phyloP scores from a whole-genome alignment of 2,888 invertebrate species.

The Eumerus sabulonum region DNA sequence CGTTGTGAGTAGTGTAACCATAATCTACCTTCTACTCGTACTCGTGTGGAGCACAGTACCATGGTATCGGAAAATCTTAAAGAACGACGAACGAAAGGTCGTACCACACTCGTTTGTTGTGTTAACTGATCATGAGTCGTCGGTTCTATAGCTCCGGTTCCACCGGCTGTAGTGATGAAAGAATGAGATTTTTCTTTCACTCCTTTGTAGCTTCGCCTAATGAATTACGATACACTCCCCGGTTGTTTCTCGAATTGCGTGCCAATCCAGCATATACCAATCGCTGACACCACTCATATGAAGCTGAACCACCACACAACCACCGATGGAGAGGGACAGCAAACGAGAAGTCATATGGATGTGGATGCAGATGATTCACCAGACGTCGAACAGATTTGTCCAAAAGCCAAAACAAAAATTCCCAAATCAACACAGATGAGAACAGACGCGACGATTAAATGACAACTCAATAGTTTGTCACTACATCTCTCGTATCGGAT shows the following conservation, averaged over 20 bases:
- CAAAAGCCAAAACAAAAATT: constrained; percentile 26
- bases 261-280: constrained; percentile 57
- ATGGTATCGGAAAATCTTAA: background rate
- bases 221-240: constrained; percentile 52
- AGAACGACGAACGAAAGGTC: constrained; percentile 28
- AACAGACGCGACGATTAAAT: constrained; percentile 21
- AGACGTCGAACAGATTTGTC: background rate
- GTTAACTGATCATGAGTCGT: constrained; percentile 54
- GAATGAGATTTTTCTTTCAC: constrained; percentile 39
- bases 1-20: constrained; percentile 6
- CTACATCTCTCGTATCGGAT: constrained; percentile 21
- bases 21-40: constrained; percentile 58
- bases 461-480: constrained; percentile 50
- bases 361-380: constrained; percentile 31
- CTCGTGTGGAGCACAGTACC: constrained; percentile 18
- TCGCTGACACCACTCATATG: constrained; percentile 52
- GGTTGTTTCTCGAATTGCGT: constrained; percentile 35
- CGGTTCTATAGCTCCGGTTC: constrained; percentile 37
- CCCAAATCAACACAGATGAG: constrained; percentile 22
- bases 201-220: constrained; percentile 27
- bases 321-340: constrained; percentile 8
- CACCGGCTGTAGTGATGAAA: constrained; percentile 53
- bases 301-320: background rate
- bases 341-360: too few species aligned
- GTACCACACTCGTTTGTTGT: constrained; percentile 64